Evolutionary conservation across 2,113 vertebrate genomes (phyloP).

Genomic region (Thalassarche chlororhynchos): DNA sequence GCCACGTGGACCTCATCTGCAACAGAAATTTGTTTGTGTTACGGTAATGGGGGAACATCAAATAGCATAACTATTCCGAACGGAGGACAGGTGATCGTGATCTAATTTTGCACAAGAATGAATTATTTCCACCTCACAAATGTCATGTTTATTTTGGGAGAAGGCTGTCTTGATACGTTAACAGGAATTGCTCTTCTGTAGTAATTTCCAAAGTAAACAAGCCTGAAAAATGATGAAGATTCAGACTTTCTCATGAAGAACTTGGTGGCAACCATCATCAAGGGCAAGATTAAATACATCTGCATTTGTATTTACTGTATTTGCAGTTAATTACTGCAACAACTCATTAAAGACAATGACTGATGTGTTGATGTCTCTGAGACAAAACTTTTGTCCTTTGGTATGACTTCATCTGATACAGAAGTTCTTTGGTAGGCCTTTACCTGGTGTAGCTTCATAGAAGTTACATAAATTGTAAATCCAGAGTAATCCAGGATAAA

Average conservation of each 20-base stretch:
- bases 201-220: background rate
- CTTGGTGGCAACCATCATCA: background rate
- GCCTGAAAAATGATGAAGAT: background rate
- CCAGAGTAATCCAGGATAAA: background rate
- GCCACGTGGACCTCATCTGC: background rate
- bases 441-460: background rate
- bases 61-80: background rate
- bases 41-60: background rate
- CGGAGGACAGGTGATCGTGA: rapidly evolving
- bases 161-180: background rate
- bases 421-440: background rate
- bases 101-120: background rate
- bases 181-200: background rate
- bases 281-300: background rate
- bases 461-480: background rate
- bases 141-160: background rate
- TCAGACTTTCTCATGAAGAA: background rate
- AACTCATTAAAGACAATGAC: background rate
- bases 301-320: no score
- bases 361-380: background rate
- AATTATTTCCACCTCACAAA: background rate
- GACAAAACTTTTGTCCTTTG: background rate
- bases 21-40: no score
- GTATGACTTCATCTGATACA: background rate
- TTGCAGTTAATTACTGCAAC: background rate